These are phyloP conservation scores for Brienomyrus brachyistius DNA, from an alignment of 2,113 vertebrate genomes.

Conservation along the genomic window DNA sequence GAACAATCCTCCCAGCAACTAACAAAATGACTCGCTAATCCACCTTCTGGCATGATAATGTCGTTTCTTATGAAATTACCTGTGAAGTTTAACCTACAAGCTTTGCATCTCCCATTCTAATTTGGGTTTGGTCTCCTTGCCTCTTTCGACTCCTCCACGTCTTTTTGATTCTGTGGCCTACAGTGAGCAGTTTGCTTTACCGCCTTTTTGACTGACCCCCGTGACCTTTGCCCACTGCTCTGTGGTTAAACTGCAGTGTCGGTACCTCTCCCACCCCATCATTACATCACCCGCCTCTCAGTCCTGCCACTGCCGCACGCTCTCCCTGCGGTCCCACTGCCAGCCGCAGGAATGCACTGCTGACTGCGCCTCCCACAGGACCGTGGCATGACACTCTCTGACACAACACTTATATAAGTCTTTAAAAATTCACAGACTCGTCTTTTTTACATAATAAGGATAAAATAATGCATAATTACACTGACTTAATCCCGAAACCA, in stretches of 20 bases:
- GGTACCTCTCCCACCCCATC: constrained; percentile 25
- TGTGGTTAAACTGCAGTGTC: background rate
- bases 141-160: background rate
- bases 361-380: constrained; percentile 39
- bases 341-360: constrained; percentile 30
- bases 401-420: background rate
- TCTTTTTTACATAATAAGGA: background rate
- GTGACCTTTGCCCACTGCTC: background rate
- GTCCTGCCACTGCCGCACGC: background rate
- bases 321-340: constrained; percentile 2
- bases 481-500: background rate
- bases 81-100: background rate
- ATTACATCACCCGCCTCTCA: constrained; percentile 33
- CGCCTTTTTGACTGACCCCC: background rate
- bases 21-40: background rate
- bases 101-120: background rate
- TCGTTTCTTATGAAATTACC: background rate
- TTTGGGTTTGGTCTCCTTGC: background rate
- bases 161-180: background rate
- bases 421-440: background rate
- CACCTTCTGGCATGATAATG: too few relatives aligned
- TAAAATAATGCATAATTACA: background rate
- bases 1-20: background rate
- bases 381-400: constrained; percentile 19
- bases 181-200: background rate